Evolutionary conservation across 2,113 vertebrate species (phyloP).

Genomic region (Oreochromis niloticus): DNA sequence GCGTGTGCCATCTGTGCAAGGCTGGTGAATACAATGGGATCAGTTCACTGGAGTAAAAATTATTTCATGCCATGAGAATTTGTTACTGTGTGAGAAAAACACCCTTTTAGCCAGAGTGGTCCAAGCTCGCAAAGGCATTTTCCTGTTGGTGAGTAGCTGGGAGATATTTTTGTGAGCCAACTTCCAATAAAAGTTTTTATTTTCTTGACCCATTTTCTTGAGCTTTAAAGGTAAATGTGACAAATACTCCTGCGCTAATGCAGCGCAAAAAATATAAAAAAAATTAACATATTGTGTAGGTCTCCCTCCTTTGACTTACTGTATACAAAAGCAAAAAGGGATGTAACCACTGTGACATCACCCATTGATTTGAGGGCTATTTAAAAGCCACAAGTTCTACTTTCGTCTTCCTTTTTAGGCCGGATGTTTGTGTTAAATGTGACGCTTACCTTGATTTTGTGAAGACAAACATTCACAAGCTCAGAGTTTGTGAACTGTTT

Average conservation of each 20-base stretch:
- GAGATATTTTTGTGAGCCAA: slow-evolving; percentile 9
- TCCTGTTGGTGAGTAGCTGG: slow-evolving; percentile 36
- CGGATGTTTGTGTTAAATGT: not conserved
- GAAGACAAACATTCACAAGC: not conserved
- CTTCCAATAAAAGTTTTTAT: slow-evolving; percentile 19
- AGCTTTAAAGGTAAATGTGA: slow-evolving; percentile 4
- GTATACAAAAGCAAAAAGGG: not conserved
- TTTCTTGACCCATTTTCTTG: not conserved
- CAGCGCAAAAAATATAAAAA: not conserved
- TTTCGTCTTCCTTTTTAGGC: not conserved
- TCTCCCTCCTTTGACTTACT: not conserved
- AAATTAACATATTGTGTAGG: not conserved
- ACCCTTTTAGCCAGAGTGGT: not conserved
- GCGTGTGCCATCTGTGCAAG: not conserved
- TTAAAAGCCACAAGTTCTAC: not conserved
- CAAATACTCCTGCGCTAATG: not conserved
- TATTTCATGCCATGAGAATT: not conserved
- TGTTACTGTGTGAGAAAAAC: not conserved
- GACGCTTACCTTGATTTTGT: not conserved
- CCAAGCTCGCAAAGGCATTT: slow-evolving; percentile 19
- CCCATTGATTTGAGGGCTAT: not conserved
- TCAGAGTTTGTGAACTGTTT: not conserved
- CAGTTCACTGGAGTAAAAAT: not conserved
- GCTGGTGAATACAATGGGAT: not conserved
- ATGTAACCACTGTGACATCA: not conserved